These are phyloP conservation scores for Empidonax alnorum DNA, from an alignment of 2,113 vertebrate genomes.

Conservation along the genomic window DNA sequence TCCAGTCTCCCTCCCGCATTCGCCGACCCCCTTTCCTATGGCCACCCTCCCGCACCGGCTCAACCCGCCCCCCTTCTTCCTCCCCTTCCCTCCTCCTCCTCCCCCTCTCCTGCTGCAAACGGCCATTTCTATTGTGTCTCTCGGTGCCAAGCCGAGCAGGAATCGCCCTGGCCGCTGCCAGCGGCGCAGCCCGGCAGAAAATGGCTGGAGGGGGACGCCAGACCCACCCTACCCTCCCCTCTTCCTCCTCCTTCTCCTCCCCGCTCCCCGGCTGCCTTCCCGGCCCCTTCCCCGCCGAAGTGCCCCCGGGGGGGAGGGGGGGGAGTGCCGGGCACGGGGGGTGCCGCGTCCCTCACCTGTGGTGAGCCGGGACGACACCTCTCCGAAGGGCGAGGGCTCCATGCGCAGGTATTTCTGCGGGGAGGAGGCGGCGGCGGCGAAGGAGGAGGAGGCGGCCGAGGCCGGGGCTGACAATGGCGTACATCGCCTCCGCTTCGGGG, in stretches of 20 bases:
- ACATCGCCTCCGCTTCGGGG: slow-evolving; percentile 91
- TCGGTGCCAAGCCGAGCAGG: background rate
- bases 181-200: background rate
- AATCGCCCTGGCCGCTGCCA: background rate
- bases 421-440: slow-evolving; percentile 78
- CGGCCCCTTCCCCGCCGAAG: background rate
- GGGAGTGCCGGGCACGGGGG: background rate
- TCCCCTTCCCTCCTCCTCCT: background rate
- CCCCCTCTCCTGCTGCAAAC: background rate
- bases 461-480: slow-evolving; percentile 85
- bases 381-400: slow-evolving; percentile 94
- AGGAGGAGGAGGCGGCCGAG: slow-evolving; percentile 81
- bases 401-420: slow-evolving; percentile 95
- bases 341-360: slow-evolving; percentile 80
- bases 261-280: background rate
- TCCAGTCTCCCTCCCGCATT: background rate
- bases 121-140: slow-evolving; percentile 68
- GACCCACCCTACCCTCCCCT: background rate
- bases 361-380: slow-evolving; percentile 89
- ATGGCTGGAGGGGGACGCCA: background rate
- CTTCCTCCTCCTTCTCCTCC: background rate
- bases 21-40: background rate
- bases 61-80: background rate
- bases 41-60: background rate
- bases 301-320: background rate